Evolutionary conservation across 2,113 vertebrate species (phyloP).

Genomic region (Actinemys pallida): DNA sequence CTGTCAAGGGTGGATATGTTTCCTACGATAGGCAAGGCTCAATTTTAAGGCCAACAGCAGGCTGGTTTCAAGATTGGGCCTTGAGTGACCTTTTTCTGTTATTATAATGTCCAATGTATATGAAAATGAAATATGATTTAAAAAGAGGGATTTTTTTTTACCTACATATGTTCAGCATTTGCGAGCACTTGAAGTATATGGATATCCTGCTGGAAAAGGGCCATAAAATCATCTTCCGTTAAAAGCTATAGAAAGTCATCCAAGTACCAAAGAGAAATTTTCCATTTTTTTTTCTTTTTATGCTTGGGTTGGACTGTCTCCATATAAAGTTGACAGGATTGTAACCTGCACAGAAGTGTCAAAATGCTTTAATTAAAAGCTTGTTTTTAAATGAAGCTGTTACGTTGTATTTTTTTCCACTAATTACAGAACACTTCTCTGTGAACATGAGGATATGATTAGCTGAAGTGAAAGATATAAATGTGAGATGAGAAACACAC

Average conservation of each 20-base stretch:
- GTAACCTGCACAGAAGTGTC: slow-evolving; percentile 60
- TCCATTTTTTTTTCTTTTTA: background rate
- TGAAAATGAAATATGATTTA: slow-evolving; percentile 20
- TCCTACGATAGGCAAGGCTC: background rate
- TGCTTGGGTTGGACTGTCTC: slow-evolving; percentile 43
- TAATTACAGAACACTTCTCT: slow-evolving; percentile 69
- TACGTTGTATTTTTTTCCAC: slow-evolving; percentile 73
- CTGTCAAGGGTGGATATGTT: background rate
- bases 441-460: slow-evolving; percentile 62
- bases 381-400: slow-evolving; percentile 62
- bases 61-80: background rate
- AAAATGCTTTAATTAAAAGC: slow-evolving; percentile 63
- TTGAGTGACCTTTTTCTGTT: background rate
- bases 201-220: slow-evolving; percentile 27
- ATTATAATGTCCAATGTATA: background rate
- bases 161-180: slow-evolving; percentile 44
- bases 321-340: slow-evolving; percentile 56
- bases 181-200: background rate
- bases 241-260: slow-evolving; percentile 19
- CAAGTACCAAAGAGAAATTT: background rate
- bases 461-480: slow-evolving; percentile 30
- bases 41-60: background rate
- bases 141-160: slow-evolving; percentile 44
- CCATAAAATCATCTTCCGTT: slow-evolving; percentile 1
- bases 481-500: slow-evolving; percentile 28